Conservation (phyloP, 2,113 vertebrate species). For the Steatornis caripensis region DNA sequence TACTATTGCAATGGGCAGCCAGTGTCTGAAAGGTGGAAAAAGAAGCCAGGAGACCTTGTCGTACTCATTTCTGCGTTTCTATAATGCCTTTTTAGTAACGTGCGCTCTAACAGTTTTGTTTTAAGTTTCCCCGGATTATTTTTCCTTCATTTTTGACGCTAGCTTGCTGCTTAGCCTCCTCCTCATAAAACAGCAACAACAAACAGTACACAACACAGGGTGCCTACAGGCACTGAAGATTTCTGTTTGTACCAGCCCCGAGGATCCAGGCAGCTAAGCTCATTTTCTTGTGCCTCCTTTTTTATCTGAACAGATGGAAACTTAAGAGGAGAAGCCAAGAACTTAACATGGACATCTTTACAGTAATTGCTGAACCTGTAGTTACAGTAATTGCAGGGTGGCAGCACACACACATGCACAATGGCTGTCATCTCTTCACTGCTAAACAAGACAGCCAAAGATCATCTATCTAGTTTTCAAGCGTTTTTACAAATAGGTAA, state of each 20-base stretch:
- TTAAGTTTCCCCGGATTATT: background rate
- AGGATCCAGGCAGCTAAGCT: background rate
- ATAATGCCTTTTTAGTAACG: background rate
- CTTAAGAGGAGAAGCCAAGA: constrained; percentile 53
- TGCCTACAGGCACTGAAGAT: background rate
- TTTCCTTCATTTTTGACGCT: background rate
- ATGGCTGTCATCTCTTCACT: constrained; percentile 23
- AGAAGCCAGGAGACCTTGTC: background rate
- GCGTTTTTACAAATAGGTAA: background rate
- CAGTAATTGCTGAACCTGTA: constrained; percentile 44
- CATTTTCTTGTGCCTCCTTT: constrained; percentile 37
- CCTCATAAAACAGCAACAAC: background rate
- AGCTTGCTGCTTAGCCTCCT: background rate
- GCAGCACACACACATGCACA: background rate
- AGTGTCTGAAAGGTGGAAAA: background rate
- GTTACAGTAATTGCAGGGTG: constrained; percentile 56
- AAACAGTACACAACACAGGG: background rate
- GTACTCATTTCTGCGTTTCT: background rate
- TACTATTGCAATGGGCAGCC: background rate
- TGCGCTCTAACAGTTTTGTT: background rate
- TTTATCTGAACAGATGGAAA: constrained; percentile 69
- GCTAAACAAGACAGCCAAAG: constrained; percentile 32
- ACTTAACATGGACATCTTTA: constrained; percentile 49
- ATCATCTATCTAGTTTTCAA: background rate
- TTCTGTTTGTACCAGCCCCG: background rate